phyloP scores from a whole-genome alignment of 2,113 vertebrate genomes.

The Indicator maculatus region DNA sequence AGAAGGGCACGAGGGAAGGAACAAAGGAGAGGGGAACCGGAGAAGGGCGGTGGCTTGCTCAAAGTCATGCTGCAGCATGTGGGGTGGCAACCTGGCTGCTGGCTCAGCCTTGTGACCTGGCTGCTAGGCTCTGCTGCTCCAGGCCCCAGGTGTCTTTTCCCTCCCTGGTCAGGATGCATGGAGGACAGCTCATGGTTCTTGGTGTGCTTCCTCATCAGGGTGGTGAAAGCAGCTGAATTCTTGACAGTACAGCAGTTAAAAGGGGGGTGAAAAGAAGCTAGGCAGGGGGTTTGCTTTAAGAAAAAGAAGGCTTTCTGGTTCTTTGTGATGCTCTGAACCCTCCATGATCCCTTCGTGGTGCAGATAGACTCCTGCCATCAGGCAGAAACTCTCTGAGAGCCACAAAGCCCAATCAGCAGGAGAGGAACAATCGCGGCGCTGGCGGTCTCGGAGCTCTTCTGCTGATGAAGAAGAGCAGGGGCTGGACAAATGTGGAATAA shows the following conservation, averaged over 20 bases:
- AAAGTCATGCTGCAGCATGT: not conserved
- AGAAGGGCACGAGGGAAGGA: not conserved
- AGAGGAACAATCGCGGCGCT: conserved; percentile 66
- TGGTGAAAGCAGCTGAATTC: not conserved
- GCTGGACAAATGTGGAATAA: conserved; percentile 47
- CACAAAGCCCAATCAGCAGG: conserved; percentile 75
- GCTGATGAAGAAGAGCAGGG: conserved; percentile 72
- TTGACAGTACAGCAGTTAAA: not conserved
- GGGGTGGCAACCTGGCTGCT: not conserved
- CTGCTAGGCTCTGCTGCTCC: rapidly evolving
- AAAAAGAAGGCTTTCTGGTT: not conserved
- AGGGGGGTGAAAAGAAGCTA: not conserved
- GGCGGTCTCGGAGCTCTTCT: conserved; percentile 44
- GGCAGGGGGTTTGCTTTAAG: not conserved
- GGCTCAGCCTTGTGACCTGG: not conserved
- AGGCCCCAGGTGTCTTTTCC: not conserved
- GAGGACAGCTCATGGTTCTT: not conserved
- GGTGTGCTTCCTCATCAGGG: rapidly evolving
- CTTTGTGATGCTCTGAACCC: not conserved
- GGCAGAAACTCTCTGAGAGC: conserved; percentile 57
- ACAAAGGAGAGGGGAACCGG: not conserved
- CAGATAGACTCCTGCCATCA: conserved; percentile 60
- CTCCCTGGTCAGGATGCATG: rapidly evolving
- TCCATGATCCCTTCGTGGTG: not conserved
- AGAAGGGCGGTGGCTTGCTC: not conserved